phyloP scores from a whole-genome alignment of 2,888 invertebrate species.

The Drosophila prolongata region DNA sequence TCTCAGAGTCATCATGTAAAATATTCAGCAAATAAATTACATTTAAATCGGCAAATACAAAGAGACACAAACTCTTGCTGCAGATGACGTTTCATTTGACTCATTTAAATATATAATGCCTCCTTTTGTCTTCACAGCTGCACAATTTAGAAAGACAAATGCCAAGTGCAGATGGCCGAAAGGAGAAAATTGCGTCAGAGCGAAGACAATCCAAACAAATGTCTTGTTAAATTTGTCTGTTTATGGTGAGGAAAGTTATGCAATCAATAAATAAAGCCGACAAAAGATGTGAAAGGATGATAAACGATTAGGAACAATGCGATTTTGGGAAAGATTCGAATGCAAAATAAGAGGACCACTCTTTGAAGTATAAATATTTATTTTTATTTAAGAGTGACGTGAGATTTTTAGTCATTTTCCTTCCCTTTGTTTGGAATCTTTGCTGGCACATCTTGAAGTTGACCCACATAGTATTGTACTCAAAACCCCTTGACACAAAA shows the following conservation, averaged over 20 bases:
- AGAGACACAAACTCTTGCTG: constrained; percentile 10
- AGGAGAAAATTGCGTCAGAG: constrained; percentile 16
- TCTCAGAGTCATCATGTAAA: constrained; percentile 13
- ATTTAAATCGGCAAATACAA: constrained; percentile 41
- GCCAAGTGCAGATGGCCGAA: constrained; percentile 22
- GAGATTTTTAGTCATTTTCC: not conserved
- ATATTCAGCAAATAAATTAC: constrained; percentile 30
- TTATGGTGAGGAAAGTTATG: constrained; percentile 17
- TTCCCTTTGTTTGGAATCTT: constrained; percentile 7
- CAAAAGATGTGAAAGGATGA: not conserved
- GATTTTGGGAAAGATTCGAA: constrained; percentile 1
- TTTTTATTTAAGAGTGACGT: not conserved
- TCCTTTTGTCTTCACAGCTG: constrained; percentile 31
- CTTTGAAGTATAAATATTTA: not conserved
- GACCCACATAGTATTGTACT: constrained; percentile 6
- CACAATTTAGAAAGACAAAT: constrained; percentile 33
- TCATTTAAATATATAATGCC: constrained; percentile 47
- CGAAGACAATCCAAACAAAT: constrained; percentile 35
- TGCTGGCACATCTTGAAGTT: constrained; percentile 9
- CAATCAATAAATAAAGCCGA: constrained; percentile 26
- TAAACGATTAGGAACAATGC: constrained; percentile 17
- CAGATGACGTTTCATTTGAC: constrained; percentile 41
- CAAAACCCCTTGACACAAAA: constrained; percentile 21
- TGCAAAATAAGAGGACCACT: not conserved
- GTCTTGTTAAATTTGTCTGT: constrained; percentile 20